Evolutionary conservation across 2,113 vertebrate genomes (phyloP).

Genomic region (Colossoma macropomum): DNA sequence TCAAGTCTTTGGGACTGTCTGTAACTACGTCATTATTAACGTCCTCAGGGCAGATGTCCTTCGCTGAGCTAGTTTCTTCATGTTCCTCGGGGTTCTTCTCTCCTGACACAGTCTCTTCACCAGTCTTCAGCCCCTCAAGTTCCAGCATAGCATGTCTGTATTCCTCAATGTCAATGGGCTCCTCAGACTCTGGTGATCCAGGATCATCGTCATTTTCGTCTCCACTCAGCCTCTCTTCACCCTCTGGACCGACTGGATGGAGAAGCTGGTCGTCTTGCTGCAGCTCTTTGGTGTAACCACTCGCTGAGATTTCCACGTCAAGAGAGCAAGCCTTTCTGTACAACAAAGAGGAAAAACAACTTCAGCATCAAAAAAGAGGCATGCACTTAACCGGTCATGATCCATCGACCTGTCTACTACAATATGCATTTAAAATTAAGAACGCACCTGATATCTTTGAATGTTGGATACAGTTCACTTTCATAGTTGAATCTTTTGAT

Average conservation of each 20-base stretch:
- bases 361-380: background rate
- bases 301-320: slow-evolving; percentile 90
- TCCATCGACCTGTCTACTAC: too few species aligned
- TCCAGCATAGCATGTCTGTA: slow-evolving; percentile 78
- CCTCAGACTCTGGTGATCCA: slow-evolving; percentile 37
- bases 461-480: slow-evolving; percentile 92
- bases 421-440: background rate
- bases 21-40: slow-evolving; percentile 43
- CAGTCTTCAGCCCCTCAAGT: slow-evolving; percentile 71
- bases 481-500: slow-evolving; percentile 88
- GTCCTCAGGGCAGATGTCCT: slow-evolving; percentile 48
- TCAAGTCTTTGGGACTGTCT: slow-evolving; percentile 3
- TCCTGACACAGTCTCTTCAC: slow-evolving; percentile 37
- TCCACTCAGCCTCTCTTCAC: slow-evolving; percentile 60
- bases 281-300: slow-evolving; percentile 90
- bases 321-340: slow-evolving; percentile 84
- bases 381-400: background rate
- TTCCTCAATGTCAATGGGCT: slow-evolving; percentile 72
- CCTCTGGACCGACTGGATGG: slow-evolving; percentile 77
- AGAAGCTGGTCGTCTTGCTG: slow-evolving; percentile 83
- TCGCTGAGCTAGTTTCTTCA: slow-evolving; percentile 35
- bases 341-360: background rate
- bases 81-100: slow-evolving; percentile 30
- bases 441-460: slow-evolving; percentile 88
- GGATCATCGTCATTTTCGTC: slow-evolving; percentile 59